A percentile compares a stretch with the other conserved stretches of the same genome.
Evolutionary conservation across 2,888 invertebrate genomes (phyloP).

Genomic region (Caenorhabditis angaria): DNA sequence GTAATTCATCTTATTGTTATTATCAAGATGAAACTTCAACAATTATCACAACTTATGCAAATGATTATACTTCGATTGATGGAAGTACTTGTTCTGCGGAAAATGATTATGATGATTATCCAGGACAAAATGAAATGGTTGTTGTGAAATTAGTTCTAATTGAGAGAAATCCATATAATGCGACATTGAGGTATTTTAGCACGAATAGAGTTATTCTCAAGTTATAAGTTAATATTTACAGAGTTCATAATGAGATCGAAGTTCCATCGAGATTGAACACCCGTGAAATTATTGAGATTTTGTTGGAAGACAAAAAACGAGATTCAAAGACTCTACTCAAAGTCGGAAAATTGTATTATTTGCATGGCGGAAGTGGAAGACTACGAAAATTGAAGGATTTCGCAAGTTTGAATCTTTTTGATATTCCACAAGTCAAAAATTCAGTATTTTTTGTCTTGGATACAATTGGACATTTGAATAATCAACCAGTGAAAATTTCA

Average conservation of each 20-base stretch:
- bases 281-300: not conserved
- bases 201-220: not conserved
- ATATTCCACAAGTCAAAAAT: not conserved
- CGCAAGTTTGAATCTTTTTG: not conserved
- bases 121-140: not conserved
- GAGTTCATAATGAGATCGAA: not conserved
- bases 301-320: not conserved
- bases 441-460: not conserved
- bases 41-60: not conserved
- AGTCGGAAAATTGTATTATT: not conserved
- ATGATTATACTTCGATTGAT: not conserved
- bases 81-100: not conserved
- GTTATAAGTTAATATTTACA: not conserved
- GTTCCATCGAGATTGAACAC: not conserved
- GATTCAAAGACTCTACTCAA: not conserved
- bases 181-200: not conserved
- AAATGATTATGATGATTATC: not conserved
- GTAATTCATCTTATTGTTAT: not conserved
- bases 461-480: not conserved
- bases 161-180: not conserved
- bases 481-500: not conserved
- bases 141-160: not conserved
- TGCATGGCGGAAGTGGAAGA: not conserved
- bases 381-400: not conserved
- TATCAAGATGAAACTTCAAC: not conserved